These are phyloP conservation scores for Nemapogon koenigi DNA, from an alignment of 2,888 invertebrate genomes.

Conservation along the genomic window DNA sequence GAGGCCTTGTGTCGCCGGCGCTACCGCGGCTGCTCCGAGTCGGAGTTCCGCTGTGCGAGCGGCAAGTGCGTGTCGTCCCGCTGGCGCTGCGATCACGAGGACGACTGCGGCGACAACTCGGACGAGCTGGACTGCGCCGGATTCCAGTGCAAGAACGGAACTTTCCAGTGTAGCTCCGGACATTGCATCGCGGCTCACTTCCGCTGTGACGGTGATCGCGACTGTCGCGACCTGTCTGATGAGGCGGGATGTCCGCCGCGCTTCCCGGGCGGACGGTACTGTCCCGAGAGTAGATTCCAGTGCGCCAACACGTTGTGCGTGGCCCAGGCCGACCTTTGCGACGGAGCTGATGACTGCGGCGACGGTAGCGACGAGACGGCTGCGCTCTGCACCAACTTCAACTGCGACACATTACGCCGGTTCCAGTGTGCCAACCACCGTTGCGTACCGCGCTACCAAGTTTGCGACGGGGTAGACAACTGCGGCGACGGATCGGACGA, in stretches of 20 bases:
- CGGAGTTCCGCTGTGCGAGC: slow-evolving; percentile 87
- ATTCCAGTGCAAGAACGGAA: slow-evolving; percentile 86
- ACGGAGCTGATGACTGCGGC: slow-evolving; percentile 92
- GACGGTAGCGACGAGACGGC: slow-evolving; percentile 89
- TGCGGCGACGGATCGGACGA: slow-evolving; percentile 96
- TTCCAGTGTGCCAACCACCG: slow-evolving; percentile 92
- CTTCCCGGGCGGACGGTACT: slow-evolving; percentile 87
- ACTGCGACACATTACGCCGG: slow-evolving; percentile 81
- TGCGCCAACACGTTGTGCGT: slow-evolving; percentile 94
- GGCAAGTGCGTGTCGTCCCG: slow-evolving; percentile 91
- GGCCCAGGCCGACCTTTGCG: slow-evolving; percentile 87
- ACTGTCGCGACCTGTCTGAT: slow-evolving; percentile 89
- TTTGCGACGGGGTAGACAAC: slow-evolving; percentile 92
- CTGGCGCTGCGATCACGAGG: slow-evolving; percentile 95
- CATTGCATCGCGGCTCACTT: slow-evolving; percentile 92
- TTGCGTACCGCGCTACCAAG: slow-evolving; percentile 83
- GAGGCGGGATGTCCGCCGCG: slow-evolving; percentile 89
- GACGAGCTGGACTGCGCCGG: slow-evolving; percentile 87
- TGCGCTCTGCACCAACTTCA: slow-evolving; percentile 81
- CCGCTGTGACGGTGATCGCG: slow-evolving; percentile 88
- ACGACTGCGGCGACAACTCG: slow-evolving; percentile 94
- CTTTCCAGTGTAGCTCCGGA: slow-evolving; percentile 91
- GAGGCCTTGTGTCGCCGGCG: slow-evolving; percentile 80
- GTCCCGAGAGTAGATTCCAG: slow-evolving; percentile 89
- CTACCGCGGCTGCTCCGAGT: slow-evolving; percentile 92